A percentile compares a stretch with the other conserved stretches of the same genome.
Conservation (phyloP, 2,797 vertebrate species). For the Australoheros facetus region DNA sequence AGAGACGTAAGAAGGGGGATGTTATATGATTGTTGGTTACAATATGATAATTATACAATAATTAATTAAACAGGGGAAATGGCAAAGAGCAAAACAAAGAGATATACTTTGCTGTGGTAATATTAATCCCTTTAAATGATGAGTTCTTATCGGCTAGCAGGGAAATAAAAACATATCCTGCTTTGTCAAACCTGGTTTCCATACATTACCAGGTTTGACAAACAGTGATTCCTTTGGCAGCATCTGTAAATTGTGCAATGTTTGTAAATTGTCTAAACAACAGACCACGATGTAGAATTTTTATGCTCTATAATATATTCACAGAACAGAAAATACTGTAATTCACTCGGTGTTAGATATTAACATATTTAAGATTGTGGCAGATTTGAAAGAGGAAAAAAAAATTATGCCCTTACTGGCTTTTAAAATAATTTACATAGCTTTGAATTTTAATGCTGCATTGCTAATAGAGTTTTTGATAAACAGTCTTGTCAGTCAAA, state of each 20-base stretch:
- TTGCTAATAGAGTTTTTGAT: neutral
- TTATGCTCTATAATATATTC: neutral
- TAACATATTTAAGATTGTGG: conserved; percentile 1
- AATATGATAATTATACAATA: neutral
- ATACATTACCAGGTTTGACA: neutral
- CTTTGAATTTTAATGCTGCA: conserved; percentile 7
- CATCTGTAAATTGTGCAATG: neutral
- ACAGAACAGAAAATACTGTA: neutral
- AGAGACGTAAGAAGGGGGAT: neutral
- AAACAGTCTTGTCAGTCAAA: conserved; percentile 16
- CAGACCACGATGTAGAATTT: neutral
- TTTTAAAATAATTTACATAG: neutral
- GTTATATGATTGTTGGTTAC: neutral
- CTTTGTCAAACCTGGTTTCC: neutral
- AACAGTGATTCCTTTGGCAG: neutral
- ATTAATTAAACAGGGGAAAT: neutral
- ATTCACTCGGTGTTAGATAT: neutral
- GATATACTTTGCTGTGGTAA: neutral
- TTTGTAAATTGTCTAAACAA: neutral
- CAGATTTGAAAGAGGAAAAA: neutral
- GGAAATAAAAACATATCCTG: neutral
- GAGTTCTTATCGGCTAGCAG: neutral
- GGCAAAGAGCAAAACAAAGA: neutral
- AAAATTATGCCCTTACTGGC: neutral
- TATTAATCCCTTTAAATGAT: neutral